These are phyloP conservation scores for Latrodectus elegans DNA, from an alignment of 2,888 invertebrate species.

Conservation along the genomic window DNA sequence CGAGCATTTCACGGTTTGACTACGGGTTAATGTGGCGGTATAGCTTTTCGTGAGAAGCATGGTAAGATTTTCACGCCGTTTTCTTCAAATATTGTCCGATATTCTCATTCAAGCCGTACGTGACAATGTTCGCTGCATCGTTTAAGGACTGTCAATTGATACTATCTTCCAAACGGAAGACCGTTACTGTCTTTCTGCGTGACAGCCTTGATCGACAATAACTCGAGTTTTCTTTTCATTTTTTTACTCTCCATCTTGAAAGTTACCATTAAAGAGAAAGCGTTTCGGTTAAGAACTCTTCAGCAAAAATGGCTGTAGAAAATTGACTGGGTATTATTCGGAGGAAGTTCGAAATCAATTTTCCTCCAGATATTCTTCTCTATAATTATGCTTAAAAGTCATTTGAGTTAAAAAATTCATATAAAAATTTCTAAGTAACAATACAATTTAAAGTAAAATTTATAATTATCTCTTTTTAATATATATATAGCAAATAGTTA, in stretches of 20 bases:
- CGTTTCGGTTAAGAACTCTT: too few relatives aligned
- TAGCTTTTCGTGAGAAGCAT: slow-evolving; percentile 50
- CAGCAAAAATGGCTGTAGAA: too few relatives aligned
- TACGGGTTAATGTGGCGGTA: slow-evolving; percentile 63
- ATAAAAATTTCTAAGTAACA: too few relatives aligned
- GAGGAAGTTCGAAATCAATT: too few relatives aligned
- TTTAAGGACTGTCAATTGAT: slow-evolving; percentile 56
- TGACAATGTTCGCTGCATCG: slow-evolving; percentile 52
- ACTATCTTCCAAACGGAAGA: slow-evolving; percentile 32
- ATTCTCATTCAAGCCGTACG: slow-evolving; percentile 35
- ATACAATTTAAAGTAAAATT: too few relatives aligned
- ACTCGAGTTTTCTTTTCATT: neutral
- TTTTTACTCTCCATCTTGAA: neutral
- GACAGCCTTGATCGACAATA: slow-evolving; percentile 53
- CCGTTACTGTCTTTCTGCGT: slow-evolving; percentile 9
- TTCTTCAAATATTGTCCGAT: slow-evolving; percentile 34
- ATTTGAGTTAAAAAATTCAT: too few relatives aligned
- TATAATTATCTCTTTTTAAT: too few relatives aligned
- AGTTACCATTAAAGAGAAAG: too few relatives aligned
- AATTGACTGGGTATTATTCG: too few relatives aligned
- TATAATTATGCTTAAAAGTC: too few relatives aligned
- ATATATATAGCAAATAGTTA: too few relatives aligned
- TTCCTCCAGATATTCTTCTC: too few relatives aligned
- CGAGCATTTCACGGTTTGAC: slow-evolving; percentile 65
- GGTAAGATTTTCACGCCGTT: slow-evolving; percentile 29